Conservation (phyloP, 2,113 vertebrate species). For the Heterocephalus glaber region DNA sequence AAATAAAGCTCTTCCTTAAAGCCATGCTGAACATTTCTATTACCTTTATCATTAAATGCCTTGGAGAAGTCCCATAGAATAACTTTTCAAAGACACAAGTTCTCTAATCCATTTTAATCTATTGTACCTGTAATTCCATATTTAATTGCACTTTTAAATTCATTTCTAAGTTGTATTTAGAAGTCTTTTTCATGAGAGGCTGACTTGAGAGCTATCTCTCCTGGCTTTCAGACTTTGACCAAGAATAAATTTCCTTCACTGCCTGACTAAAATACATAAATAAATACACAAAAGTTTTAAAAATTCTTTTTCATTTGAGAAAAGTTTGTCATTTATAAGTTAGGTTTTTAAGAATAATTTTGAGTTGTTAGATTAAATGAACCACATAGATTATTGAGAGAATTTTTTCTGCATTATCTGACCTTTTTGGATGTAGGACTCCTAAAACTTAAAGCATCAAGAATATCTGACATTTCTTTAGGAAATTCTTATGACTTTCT, state of each 20-base stretch:
- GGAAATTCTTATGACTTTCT: background rate
- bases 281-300: background rate
- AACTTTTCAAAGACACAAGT: constrained; percentile 7
- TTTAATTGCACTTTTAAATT: constrained; percentile 52
- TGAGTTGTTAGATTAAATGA: background rate
- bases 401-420: background rate
- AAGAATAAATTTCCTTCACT: background rate
- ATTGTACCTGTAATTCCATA: constrained; percentile 1
- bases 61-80: constrained; percentile 2
- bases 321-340: background rate
- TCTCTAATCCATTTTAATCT: constrained; percentile 47
- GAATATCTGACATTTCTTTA: background rate
- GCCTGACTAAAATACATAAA: background rate
- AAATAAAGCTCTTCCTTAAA: constrained; percentile 54
- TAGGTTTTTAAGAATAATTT: background rate
- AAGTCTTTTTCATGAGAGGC: background rate
- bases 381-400: background rate
- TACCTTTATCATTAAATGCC: constrained; percentile 55
- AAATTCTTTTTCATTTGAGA: constrained; percentile 6
- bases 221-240: background rate
- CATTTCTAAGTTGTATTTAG: constrained; percentile 14
- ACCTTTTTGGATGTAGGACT: background rate
- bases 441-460: background rate
- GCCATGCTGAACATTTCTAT: background rate
- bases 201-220: background rate